Conservation (phyloP, 1,140 invertebrate genomes). For the Listronotus bonariensis region DNA sequence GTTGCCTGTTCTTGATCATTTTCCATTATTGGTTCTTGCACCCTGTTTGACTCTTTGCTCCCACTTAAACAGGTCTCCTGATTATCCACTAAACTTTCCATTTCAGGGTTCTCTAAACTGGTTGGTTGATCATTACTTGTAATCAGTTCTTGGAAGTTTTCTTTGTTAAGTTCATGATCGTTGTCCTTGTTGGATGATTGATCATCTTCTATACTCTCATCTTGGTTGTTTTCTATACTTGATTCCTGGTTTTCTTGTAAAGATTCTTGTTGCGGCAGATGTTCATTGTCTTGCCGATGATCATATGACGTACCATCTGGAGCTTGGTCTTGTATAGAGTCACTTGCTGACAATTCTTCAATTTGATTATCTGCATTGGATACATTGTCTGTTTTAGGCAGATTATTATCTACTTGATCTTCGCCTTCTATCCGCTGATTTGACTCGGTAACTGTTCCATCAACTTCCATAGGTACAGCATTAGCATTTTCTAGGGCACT, state of each 20-base stretch:
- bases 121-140: too few species aligned
- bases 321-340: slow-evolving; percentile 1
- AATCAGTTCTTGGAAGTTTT: too few species aligned
- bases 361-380: neutral
- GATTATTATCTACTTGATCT: neutral
- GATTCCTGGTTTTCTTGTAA: too few species aligned
- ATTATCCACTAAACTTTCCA: too few species aligned
- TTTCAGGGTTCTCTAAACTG: too few species aligned
- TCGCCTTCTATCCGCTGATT: neutral
- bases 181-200: too few species aligned
- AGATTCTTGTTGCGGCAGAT: too few species aligned
- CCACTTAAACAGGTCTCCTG: too few species aligned
- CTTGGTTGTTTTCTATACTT: too few species aligned
- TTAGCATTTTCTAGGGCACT: neutral
- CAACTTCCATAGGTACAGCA: slow-evolving; percentile 31
- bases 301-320: neutral
- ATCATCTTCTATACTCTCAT: too few species aligned
- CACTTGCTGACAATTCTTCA: neutral
- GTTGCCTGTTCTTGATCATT: neutral
- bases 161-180: too few species aligned
- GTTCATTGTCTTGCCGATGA: too few species aligned
- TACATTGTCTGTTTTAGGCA: neutral
- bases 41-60: neutral
- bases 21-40: neutral
- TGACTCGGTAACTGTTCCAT: slow-evolving; percentile 8